These are phyloP conservation scores for Centropus unirufus DNA, from an alignment of 2,113 vertebrate genomes.

Conservation along the genomic window DNA sequence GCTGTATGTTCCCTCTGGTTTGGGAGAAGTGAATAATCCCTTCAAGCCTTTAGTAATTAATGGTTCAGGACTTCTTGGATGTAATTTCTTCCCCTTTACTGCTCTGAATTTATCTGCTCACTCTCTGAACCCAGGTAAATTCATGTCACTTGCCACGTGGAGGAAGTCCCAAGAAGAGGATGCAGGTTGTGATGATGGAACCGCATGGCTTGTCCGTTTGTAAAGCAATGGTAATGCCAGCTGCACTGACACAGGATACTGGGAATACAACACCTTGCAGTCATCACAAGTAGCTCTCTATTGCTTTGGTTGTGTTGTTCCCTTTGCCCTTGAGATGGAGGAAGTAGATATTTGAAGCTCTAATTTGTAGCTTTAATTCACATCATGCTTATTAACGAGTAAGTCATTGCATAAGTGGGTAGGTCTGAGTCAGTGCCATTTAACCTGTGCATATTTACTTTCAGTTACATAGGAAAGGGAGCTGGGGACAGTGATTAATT, in stretches of 20 bases:
- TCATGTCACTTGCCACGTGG: rapidly evolving
- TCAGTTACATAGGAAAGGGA: rapidly evolving
- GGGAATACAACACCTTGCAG: background rate
- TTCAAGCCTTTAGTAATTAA: background rate
- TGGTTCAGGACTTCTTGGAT: background rate
- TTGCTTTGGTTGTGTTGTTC: background rate
- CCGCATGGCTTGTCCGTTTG: rapidly evolving
- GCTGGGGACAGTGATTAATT: background rate
- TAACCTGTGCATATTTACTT: background rate
- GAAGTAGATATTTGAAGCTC: background rate
- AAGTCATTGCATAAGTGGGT: background rate
- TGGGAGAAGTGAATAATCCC: background rate
- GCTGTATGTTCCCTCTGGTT: background rate
- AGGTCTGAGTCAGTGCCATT: background rate
- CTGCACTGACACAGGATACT: background rate
- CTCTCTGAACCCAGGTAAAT: background rate
- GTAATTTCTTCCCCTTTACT: background rate
- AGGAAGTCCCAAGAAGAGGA: background rate
- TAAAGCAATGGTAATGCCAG: rapidly evolving
- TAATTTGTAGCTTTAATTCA: background rate
- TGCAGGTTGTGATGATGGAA: background rate
- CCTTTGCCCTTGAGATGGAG: background rate
- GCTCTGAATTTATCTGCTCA: background rate
- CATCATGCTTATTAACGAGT: background rate
- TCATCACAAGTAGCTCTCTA: background rate